phyloP scores from a whole-genome alignment of 2,888 invertebrate genomes.

The Papilio elwesi region DNA sequence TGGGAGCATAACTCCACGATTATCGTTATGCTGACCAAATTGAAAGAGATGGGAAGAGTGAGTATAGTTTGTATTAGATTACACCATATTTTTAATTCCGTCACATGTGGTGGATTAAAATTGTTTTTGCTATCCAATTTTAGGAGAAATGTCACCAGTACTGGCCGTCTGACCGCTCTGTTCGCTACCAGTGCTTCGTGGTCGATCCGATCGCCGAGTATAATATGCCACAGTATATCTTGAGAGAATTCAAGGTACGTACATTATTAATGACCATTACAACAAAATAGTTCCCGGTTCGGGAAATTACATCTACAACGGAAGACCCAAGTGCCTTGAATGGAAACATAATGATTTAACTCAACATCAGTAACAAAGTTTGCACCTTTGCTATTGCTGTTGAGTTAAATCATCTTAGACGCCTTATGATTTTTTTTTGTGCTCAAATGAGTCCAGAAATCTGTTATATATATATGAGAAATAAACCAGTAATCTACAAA shows the following conservation, averaged over 20 bases:
- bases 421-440: no score
- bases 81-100: neutral
- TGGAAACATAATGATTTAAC: no score
- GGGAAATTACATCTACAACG: no score
- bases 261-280: constrained; percentile 1
- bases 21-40: constrained; percentile 98
- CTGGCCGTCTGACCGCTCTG: constrained; percentile 99
- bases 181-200: constrained; percentile 98
- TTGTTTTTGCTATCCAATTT: constrained; percentile 52
- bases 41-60: constrained; percentile 98
- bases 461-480: no score
- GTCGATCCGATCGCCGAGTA: constrained; percentile 99
- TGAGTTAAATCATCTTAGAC: no score
- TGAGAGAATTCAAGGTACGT: constrained; percentile 96
- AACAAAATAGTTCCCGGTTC: no score
- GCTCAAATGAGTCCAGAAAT: no score
- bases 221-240: constrained; percentile 99
- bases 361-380: no score
- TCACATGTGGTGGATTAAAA: constrained; percentile 9
- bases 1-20: constrained; percentile 99
- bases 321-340: no score
- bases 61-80: constrained; percentile 59
- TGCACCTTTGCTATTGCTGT: no score
- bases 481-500: no score
- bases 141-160: constrained; percentile 99